Percentiles rank a stretch among this genome's conserved stretches.
Evolutionary conservation across 2,888 invertebrate genomes (phyloP).

Genomic region (Schizaphis graminum): DNA sequence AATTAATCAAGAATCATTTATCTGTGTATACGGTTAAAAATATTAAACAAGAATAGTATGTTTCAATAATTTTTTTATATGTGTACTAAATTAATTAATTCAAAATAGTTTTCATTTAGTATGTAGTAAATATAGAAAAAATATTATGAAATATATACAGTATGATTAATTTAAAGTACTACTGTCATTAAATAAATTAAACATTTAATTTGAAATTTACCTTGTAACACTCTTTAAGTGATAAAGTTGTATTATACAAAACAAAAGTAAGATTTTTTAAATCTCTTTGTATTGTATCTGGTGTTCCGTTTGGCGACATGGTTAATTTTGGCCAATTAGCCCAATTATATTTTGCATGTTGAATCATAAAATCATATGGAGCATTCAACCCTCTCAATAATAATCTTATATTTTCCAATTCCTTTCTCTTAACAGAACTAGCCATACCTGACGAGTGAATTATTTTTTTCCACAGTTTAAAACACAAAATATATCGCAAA

Average conservation of each 20-base stretch:
- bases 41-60: background rate
- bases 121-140: background rate
- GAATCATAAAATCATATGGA: slow-evolving; percentile 47
- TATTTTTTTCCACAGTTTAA: slow-evolving; percentile 52
- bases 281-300: slow-evolving; percentile 25
- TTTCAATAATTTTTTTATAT: background rate
- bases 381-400: slow-evolving; percentile 20
- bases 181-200: no score
- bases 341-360: slow-evolving; percentile 50
- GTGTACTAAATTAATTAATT: background rate
- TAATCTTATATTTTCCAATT: slow-evolving; percentile 31
- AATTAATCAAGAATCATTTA: background rate
- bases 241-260: slow-evolving; percentile 30
- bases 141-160: background rate
- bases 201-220: slow-evolving; percentile 30
- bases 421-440: slow-evolving; percentile 27
- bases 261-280: slow-evolving; percentile 43
- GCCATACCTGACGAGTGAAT: background rate
- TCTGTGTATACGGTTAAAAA: background rate
- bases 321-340: slow-evolving; percentile 48
- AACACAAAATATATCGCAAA: slow-evolving; percentile 50
- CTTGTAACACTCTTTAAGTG: slow-evolving; percentile 43
- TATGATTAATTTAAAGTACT: background rate
- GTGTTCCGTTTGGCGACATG: slow-evolving; percentile 27
- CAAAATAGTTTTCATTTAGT: background rate